Conservation (phyloP, 2,797 vertebrate species). For the Somateria mollissima region DNA sequence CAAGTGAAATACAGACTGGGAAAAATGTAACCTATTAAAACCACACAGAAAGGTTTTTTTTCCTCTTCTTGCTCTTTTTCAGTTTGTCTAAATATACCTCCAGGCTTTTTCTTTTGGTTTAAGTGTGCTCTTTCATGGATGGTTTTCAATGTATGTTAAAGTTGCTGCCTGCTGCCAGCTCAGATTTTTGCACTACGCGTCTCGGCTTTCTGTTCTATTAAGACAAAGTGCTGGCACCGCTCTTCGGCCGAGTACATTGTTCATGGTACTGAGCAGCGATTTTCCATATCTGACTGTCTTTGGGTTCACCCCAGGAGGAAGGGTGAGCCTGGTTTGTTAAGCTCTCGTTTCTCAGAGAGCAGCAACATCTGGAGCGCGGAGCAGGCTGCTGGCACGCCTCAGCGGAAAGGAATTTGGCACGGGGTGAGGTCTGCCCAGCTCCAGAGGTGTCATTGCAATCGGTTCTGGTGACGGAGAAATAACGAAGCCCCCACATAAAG, state of each 20-base stretch:
- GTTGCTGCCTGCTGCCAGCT: conserved; percentile 61
- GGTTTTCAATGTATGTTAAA: conserved; percentile 69
- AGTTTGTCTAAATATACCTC: conserved; percentile 55
- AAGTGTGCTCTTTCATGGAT: conserved; percentile 59
- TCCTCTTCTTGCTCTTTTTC: not conserved
- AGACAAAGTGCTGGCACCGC: conserved; percentile 71
- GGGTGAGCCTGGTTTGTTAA: conserved; percentile 78
- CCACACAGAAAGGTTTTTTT: not conserved
- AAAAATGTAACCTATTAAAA: conserved; percentile 48
- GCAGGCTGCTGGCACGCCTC: conserved; percentile 74
- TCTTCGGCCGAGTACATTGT: conserved; percentile 65
- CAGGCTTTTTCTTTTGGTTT: conserved; percentile 50
- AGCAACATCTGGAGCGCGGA: conserved; percentile 77
- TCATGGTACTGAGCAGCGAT: conserved; percentile 74
- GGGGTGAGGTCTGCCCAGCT: conserved; percentile 77
- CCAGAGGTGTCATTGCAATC: conserved; percentile 77
- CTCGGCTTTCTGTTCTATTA: conserved; percentile 67
- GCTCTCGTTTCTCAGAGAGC: conserved; percentile 76
- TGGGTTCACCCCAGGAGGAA: conserved; percentile 79
- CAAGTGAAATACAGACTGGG: conserved; percentile 27
- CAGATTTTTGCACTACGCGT: conserved; percentile 53
- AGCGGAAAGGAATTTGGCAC: conserved; percentile 72
- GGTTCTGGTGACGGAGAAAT: conserved; percentile 70
- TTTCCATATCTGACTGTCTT: conserved; percentile 76
- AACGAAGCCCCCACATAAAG: conserved; percentile 55